phyloP scores from a whole-genome alignment of 2,888 invertebrate genomes.

The Plagodis dolabraria region DNA sequence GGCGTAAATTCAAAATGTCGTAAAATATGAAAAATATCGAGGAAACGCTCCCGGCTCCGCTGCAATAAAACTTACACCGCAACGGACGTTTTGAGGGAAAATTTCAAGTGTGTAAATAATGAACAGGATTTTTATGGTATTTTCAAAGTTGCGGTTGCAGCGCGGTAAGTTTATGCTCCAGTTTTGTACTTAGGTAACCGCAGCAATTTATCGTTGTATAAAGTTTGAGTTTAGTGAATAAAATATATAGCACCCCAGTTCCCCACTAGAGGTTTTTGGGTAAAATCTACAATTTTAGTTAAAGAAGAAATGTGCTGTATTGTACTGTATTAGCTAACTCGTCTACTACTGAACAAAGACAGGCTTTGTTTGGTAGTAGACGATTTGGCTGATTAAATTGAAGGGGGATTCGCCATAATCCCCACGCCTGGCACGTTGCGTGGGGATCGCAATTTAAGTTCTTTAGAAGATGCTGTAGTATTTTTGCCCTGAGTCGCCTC shows the following conservation, averaged over 20 bases:
- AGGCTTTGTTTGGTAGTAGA: no score
- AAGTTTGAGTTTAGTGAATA: constrained; percentile 15
- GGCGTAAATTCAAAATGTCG: constrained; percentile 77
- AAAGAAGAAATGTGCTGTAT: background rate
- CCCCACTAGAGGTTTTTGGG: no score
- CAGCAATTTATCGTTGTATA: constrained; percentile 18
- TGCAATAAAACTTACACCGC: constrained; percentile 62
- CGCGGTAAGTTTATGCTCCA: constrained; percentile 23
- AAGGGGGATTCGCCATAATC: no score
- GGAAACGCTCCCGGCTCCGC: constrained; percentile 45
- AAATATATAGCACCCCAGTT: background rate
- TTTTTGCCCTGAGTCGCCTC: no score
- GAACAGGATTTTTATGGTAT: constrained; percentile 31
- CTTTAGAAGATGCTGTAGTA: no score
- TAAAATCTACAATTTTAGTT: no score
- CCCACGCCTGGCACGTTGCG: no score
- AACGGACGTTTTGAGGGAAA: constrained; percentile 50
- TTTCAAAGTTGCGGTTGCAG: constrained; percentile 31
- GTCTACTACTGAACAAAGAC: no score
- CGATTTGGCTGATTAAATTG: no score
- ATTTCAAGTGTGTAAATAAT: constrained; percentile 39
- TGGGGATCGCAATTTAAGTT: no score
- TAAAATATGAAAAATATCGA: constrained; percentile 79
- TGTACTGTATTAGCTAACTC: background rate
- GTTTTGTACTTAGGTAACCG: constrained; percentile 11